Base-by-base conservation (phyloP, 1,140 invertebrate genomes). In the Drosophila baimaii region DNA sequence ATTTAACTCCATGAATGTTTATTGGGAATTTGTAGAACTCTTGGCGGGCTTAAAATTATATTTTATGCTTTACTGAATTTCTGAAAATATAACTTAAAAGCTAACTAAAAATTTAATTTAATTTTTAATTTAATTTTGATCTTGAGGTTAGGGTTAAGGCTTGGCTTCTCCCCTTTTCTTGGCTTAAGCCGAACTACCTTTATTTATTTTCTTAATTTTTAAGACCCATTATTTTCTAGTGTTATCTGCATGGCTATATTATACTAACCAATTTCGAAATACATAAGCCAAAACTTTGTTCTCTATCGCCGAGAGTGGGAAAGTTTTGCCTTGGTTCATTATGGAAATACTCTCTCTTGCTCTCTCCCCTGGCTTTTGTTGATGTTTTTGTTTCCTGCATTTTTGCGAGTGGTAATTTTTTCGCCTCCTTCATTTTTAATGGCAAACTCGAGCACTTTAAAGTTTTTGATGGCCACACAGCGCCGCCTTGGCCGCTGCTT, bases 391-490 rank as follows among this genome's bases (percentile, higher is more conserved):
- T 58, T 70, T 83, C 17, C 49, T 39, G 17, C 23, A 43, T 49
- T 71, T 31, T 21, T 46, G 66, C 23, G 25, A 68, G 63, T 55
- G 62, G 52, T 70, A 37, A 70, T 49, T 58, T 71, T 70, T 71
- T 52, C 46, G 39, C 49, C 21, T 68, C 63, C 21, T 39, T 31
- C 27, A 70, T 71, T 71, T 71, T 71, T 71, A 71, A 71, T 71
- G 65, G 65, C 65, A 27, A 71, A 68, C 49, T 54, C 52, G 39
- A 51, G 83, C 83, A 86, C 75, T 86, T 86, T 86, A 85, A 85
- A 85, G 64, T 85, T 85, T 41, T 85, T 81, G 81, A 85, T 84
- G 52, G 72, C 62, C 72, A 12, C 12, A 13, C 19, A 74, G 69
- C 69, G 64, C 57, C 69, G 64, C 57, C 65, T 82, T 49, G 79